Evolutionary conservation across 2,113 vertebrate species (phyloP).

Genomic region (Corydoras maculifer): DNA sequence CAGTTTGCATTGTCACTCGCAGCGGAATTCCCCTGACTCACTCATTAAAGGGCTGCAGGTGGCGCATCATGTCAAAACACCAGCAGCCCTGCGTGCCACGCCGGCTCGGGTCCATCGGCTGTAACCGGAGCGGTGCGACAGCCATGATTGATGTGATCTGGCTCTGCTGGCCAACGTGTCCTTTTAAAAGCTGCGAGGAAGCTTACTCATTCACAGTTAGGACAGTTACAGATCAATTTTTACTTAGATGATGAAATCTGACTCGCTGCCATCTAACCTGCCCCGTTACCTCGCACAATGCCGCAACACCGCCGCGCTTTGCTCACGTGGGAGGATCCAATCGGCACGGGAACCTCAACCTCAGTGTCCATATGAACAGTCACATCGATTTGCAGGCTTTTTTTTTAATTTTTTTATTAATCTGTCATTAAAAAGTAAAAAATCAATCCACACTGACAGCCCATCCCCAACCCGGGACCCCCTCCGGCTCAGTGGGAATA

Average conservation of each 20-base stretch:
- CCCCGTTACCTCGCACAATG: constrained; percentile 30
- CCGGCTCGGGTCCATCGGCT: constrained; percentile 37
- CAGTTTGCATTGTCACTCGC: constrained; percentile 8
- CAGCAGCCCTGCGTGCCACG: background rate
- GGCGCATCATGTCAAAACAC: background rate
- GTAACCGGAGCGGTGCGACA: constrained; percentile 54
- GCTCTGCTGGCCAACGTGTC: constrained; percentile 48
- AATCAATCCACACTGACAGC: too few species aligned
- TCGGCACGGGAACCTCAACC: too few species aligned
- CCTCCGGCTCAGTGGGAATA: too few species aligned
- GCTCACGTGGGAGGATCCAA: too few species aligned
- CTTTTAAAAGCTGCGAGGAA: constrained; percentile 38
- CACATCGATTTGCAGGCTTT: too few species aligned
- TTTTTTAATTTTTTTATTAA: too few species aligned
- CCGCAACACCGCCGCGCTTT: background rate
- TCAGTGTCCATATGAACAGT: too few species aligned
- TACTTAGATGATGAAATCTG: constrained; percentile 54
- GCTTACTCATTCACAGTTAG: constrained; percentile 36
- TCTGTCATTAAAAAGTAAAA: too few species aligned
- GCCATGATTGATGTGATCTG: constrained; percentile 47
- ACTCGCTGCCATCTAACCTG: constrained; percentile 34
- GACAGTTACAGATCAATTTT: constrained; percentile 51
- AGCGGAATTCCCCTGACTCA: constrained; percentile 13
- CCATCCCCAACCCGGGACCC: too few species aligned
- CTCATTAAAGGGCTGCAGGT: constrained; percentile 3